These are phyloP conservation scores for Nanger granti DNA, from an alignment of 2,113 vertebrate species.

Conservation along the genomic window DNA sequence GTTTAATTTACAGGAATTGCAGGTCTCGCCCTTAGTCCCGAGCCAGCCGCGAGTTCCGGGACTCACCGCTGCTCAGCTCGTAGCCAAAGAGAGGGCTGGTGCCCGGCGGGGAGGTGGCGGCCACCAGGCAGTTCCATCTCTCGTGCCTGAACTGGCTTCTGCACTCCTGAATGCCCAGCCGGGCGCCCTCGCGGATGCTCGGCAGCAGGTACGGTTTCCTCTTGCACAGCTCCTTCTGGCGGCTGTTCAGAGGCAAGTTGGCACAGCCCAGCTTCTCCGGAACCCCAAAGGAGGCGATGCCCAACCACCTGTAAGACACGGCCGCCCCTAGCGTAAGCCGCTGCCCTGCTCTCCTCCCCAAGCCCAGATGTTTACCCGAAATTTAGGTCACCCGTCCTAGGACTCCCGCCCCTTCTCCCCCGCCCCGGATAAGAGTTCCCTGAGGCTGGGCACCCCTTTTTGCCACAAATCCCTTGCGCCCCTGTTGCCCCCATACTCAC, in stretches of 20 bases:
- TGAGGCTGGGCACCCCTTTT: not conserved
- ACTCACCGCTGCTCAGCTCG: slow-evolving; percentile 90
- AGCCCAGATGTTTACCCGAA: not conserved
- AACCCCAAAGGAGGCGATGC: slow-evolving; percentile 83
- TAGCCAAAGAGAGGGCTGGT: slow-evolving; percentile 80
- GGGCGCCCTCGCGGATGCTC: slow-evolving; percentile 89
- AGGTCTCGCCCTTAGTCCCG: not conserved
- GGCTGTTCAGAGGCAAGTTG: slow-evolving; percentile 80
- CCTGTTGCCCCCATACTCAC: slow-evolving; percentile 79
- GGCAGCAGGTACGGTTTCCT: slow-evolving; percentile 87
- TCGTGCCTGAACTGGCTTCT: slow-evolving; percentile 92
- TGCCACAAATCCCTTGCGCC: not conserved
- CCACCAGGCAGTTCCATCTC: slow-evolving; percentile 90
- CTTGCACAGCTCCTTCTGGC: slow-evolving; percentile 89
- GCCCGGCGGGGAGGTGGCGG: slow-evolving; percentile 50
- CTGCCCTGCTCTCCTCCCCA: not conserved
- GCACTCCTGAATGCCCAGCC: slow-evolving; percentile 89
- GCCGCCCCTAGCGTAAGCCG: not conserved
- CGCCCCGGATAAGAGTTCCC: not conserved
- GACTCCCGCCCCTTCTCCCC: not conserved
- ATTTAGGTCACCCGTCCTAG: not conserved
- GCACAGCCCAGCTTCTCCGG: slow-evolving; percentile 85
- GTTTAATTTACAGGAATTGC: not conserved
- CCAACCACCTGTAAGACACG: slow-evolving; percentile 87
- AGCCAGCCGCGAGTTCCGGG: not conserved